phyloP scores from a whole-genome alignment of 2,888 invertebrate species.

The Anorthoa munda region DNA sequence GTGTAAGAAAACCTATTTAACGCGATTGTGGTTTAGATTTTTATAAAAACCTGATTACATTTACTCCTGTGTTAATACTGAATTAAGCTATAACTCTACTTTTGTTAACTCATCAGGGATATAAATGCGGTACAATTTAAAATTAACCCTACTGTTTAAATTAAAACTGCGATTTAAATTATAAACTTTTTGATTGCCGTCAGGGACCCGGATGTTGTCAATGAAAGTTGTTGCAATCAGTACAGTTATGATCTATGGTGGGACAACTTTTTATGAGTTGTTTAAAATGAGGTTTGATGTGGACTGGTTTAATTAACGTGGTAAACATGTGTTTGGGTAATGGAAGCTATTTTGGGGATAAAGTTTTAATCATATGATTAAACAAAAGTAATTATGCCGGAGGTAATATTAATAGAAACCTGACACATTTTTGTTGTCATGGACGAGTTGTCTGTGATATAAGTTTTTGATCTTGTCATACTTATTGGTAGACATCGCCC shows the following conservation, averaged over 20 bases:
- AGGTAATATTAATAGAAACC: neutral
- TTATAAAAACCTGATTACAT: too few relatives aligned
- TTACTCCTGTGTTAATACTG: neutral
- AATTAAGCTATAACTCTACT: neutral
- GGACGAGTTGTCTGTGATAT: too few relatives aligned
- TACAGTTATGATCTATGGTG: conserved; percentile 47
- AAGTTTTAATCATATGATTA: conserved; percentile 17
- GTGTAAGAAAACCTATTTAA: too few relatives aligned
- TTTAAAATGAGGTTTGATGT: conserved; percentile 50
- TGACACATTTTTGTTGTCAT: neutral
- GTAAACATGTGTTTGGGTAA: conserved; percentile 12
- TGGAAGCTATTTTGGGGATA: neutral
- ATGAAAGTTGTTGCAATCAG: conserved; percentile 55
- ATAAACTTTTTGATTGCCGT: conserved; percentile 60
- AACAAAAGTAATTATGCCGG: neutral
- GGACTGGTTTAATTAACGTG: conserved; percentile 55
- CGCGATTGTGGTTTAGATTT: too few relatives aligned
- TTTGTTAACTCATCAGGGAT: neutral
- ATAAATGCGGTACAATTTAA: conserved; percentile 43
- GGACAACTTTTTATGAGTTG: conserved; percentile 59
- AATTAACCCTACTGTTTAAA: conserved; percentile 52
- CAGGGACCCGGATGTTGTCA: conserved; percentile 43
- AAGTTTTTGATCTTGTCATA: neutral
- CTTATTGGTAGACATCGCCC: neutral
- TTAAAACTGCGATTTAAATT: conserved; percentile 59